These are phyloP conservation scores for Callinectes sapidus DNA, from an alignment of 2,888 invertebrate genomes.

Conservation along the genomic window DNA sequence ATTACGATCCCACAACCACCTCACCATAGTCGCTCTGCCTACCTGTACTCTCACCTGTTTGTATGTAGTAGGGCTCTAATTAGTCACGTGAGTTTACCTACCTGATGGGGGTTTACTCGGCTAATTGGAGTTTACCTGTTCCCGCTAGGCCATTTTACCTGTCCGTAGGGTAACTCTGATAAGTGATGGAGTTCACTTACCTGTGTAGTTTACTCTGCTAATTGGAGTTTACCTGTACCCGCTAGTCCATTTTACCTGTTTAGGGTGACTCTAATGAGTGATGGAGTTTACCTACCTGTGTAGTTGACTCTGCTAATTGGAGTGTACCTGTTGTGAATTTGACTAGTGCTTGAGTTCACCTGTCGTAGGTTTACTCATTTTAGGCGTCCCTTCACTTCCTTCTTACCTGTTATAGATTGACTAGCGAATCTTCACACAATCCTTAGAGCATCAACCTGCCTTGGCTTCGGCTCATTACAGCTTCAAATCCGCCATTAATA, in stretches of 20 bases:
- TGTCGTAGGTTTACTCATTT: neutral
- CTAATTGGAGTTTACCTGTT: too few species aligned
- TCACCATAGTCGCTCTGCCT: neutral
- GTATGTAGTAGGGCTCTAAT: too few species aligned
- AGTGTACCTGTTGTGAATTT: neutral
- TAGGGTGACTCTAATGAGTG: neutral
- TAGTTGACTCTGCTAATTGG: neutral
- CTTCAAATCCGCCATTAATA: neutral
- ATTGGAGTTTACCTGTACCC: too few species aligned
- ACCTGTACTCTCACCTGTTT: neutral
- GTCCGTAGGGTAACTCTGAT: neutral
- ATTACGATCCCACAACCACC: neutral
- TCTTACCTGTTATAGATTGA: neutral
- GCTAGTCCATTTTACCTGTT: neutral
- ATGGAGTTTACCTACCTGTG: neutral
- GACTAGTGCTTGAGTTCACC: conserved; percentile 10
- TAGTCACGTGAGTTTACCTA: too few species aligned
- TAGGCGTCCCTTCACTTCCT: neutral
- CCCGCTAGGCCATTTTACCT: neutral
- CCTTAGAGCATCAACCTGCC: neutral
- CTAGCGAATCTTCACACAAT: neutral
- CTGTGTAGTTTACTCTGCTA: too few species aligned
- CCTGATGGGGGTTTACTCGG: too few species aligned
- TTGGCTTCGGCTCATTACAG: neutral
- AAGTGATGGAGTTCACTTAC: too few species aligned